Evolutionary conservation across 2,888 invertebrate species (phyloP).

Genomic region (Tiliacea aurago): DNA sequence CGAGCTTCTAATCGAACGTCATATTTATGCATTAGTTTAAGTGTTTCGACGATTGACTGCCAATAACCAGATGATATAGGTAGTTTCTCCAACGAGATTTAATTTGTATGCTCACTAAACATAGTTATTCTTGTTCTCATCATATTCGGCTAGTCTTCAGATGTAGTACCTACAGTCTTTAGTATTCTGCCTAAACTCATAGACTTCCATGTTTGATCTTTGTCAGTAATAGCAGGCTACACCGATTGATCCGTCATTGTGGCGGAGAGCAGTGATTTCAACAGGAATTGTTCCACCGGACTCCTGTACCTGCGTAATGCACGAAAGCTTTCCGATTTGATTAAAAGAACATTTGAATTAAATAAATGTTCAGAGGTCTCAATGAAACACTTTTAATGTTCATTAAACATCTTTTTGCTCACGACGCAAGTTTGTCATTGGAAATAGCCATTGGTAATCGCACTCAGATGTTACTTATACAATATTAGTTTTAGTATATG

Average conservation of each 20-base stretch:
- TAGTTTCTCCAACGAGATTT: no score
- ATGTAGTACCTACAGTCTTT: neutral
- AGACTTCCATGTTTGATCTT: conserved; percentile 38
- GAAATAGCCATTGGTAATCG: neutral
- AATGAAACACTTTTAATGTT: neutral
- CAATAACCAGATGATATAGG: no score
- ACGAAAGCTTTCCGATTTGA: conserved; percentile 22
- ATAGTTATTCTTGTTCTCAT: no score
- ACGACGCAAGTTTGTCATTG: neutral
- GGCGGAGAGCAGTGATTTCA: conserved; percentile 77
- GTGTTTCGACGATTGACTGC: no score
- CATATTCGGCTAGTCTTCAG: no score
- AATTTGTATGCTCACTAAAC: no score
- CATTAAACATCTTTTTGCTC: neutral
- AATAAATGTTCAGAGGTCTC: neutral
- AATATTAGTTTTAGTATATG: no score
- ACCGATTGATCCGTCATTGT: conserved; percentile 80
- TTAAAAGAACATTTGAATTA: conserved; percentile 31
- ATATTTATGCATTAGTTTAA: no score
- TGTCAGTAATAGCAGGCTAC: conserved; percentile 63
- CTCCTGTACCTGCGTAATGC: conserved; percentile 45
- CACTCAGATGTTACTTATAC: neutral
- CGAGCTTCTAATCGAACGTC: no score
- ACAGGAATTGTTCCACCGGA: conserved; percentile 72
- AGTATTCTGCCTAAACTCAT: conserved; percentile 38